These are phyloP conservation scores for Calliphora vicina DNA, from an alignment of 1,140 invertebrate genomes.

Conservation along the genomic window DNA sequence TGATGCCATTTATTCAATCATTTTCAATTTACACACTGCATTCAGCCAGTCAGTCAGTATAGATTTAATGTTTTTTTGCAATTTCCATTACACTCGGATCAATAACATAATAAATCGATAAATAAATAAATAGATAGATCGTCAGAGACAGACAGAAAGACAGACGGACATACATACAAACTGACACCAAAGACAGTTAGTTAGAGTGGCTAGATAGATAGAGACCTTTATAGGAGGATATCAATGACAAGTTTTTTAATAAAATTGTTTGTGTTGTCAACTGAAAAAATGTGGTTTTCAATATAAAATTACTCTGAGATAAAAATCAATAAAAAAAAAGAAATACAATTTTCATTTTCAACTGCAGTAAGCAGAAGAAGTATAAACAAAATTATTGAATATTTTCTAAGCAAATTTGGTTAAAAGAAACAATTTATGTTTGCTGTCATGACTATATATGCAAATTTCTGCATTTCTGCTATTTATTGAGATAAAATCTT, in stretches of 20 bases:
- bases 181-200: neutral
- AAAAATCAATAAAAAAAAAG: neutral
- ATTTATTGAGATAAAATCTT: no score
- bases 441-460: no score
- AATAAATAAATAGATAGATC: neutral
- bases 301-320: constrained; percentile 42
- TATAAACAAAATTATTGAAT: no score
- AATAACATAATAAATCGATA: neutral
- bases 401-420: no score
- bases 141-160: neutral
- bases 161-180: neutral
- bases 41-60: neutral
- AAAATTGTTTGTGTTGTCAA: constrained; percentile 62
- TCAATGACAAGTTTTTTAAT: constrained; percentile 53
- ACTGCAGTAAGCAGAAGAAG: no score
- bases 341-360: no score
- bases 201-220: neutral
- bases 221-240: constrained; percentile 7
- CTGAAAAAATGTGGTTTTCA: constrained; percentile 61
- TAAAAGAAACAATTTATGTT: no score
- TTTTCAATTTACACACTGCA: neutral
- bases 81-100: neutral
- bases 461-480: no score
- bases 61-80: no score
- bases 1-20: constrained; percentile 17